Conservation (phyloP, 2,113 vertebrate species). For the Porphyrio hochstetteri region DNA sequence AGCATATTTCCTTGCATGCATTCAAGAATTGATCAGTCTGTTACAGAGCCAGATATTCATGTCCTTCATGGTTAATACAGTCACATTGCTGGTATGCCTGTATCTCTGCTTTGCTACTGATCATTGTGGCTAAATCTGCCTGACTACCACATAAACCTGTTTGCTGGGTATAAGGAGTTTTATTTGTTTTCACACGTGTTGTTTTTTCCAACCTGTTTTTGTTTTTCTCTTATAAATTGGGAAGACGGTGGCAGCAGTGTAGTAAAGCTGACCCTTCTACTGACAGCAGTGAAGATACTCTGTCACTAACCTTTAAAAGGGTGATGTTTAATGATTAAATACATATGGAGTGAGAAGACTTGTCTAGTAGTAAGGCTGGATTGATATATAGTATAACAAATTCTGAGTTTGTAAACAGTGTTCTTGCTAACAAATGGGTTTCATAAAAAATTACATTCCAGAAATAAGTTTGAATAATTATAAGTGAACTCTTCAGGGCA, state of each 20-base stretch:
- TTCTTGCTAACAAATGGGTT: neutral
- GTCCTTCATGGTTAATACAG: neutral
- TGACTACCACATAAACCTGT: neutral
- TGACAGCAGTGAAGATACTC: neutral
- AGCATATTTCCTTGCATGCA: neutral
- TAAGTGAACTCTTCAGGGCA: neutral
- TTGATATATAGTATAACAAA: neutral
- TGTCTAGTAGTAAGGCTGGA: neutral
- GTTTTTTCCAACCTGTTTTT: neutral
- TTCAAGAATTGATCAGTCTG: neutral
- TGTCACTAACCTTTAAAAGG: neutral
- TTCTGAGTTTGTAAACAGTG: neutral
- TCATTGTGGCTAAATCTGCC: neutral
- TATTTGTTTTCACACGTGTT: neutral
- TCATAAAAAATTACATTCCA: neutral
- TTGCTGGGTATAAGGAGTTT: fast-evolving
- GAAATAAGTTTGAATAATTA: neutral
- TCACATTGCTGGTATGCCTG: neutral
- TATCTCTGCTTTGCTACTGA: neutral
- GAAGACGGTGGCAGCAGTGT: neutral
- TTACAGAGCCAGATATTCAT: neutral
- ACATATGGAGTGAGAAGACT: neutral
- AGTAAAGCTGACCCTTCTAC: neutral
- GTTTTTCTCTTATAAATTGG: neutral
- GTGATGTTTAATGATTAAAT: neutral